Base-by-base conservation (phyloP, 1,140 invertebrate genomes). In the Drosophila parabipectinata region DNA sequence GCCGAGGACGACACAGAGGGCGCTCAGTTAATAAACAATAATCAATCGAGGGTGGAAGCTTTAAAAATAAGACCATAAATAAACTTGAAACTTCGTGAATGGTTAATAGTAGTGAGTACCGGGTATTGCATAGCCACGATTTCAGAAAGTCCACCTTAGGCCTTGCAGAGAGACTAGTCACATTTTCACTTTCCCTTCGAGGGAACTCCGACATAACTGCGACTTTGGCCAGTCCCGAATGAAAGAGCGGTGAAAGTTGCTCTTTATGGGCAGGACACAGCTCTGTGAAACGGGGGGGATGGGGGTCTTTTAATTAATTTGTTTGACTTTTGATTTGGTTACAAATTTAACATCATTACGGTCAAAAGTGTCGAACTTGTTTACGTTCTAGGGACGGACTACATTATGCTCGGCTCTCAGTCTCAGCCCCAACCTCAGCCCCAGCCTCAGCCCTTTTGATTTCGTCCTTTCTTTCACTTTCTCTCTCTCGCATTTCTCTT, bases 341-440 rank as follows among this genome's bases (percentile, higher is more conserved):
- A 10, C 41, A 30, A 24, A 48, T 50, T 63, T 41, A 28, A 30
- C 14, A 51, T 63, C 51, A 64, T 64, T 66, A 45, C 51, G 39
- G 45, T 37, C 28, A 51, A 45, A 50, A 63, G 45, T 32, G 47
- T 15, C 30, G 59, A 64, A 52, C 37, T 51, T n/a, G 53, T 48
- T 61, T 44, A 18, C 21, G 48, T 24, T 34, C 41, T 7, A 44
- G 10, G 7, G 41, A 15, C 6, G 41, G 15, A 41, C 32, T 34
- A 34, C n/a, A 41, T 41, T 41, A 14, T 41, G 1, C 39, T 15
- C 39, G 12, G n/a, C 41, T 18, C 41, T 4, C 41, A 15, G 5
- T 3, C 21, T 3, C 21, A 21, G 21, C 21, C 21, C 3, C 21
- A 21, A 0, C 3, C 41, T 2, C 41, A 15, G 1, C 9, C 41